Percentiles rank a stretch among this genome's conserved stretches.
These are phyloP conservation scores for Galemys pyrenaicus DNA, from an alignment of 2,113 vertebrate genomes.

Conservation along the genomic window DNA sequence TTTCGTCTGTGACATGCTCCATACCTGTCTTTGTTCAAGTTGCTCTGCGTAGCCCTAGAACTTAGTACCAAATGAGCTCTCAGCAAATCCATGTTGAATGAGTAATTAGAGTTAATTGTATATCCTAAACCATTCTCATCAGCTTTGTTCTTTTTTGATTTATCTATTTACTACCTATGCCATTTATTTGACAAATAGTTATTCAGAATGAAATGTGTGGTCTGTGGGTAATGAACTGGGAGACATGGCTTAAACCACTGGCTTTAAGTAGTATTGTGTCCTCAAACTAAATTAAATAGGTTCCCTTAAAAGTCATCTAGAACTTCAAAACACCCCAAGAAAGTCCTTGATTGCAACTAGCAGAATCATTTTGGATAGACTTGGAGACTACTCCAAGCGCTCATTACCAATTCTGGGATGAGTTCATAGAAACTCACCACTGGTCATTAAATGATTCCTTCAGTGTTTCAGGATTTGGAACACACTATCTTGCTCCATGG, in stretches of 20 bases:
- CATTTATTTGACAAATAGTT: not conserved
- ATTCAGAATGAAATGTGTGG: not conserved
- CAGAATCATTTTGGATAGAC: conserved; percentile 30
- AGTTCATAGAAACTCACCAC: conserved; percentile 23
- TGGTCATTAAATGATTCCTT: not conserved
- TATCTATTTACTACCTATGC: not conserved
- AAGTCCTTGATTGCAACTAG: not conserved
- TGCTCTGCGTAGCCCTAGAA: not conserved
- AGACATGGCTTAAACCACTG: not conserved
- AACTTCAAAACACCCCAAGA: not conserved
- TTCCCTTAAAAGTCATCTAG: not conserved
- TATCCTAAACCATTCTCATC: not conserved
- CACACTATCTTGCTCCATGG: conserved; percentile 23
- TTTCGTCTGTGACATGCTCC: not conserved
- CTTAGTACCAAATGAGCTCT: not conserved
- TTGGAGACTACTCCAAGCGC: conserved; percentile 37
- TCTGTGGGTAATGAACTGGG: not conserved
- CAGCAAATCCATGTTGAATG: not conserved
- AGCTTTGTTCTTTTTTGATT: not conserved
- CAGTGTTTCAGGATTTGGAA: conserved; percentile 50
- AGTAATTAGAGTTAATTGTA: not conserved
- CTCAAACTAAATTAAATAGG: not conserved
- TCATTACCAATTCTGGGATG: conserved; percentile 62
- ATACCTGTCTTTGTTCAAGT: not conserved
- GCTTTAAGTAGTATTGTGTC: not conserved